Base-by-base conservation (phyloP, 2,113 vertebrate genomes). In the Acrocephalus kingi region DNA sequence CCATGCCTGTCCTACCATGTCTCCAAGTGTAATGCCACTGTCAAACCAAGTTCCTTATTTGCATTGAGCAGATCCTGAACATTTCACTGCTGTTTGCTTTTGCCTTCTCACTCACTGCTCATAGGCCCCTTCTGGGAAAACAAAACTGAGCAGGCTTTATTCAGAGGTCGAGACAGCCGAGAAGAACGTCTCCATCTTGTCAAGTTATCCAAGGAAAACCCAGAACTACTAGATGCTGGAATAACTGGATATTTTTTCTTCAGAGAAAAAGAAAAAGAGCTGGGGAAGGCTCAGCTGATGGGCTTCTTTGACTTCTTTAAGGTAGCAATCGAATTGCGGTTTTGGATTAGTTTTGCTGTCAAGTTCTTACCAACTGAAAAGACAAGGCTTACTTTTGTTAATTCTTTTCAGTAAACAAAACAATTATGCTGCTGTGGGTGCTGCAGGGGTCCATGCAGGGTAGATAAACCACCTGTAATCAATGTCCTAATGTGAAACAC, bases 301-400 rank as follows among this genome's bases (percentile, higher is more conserved):
- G 98, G 99, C 55, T 99, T 99, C 97, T 99, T 99, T 97, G 99
- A 99, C 97, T 99, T 99, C 95, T 99, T 99, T 94, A 99, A 99
- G 98, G 99, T 99, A 97, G 61, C 76, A 68, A 51, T 93, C 27
- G 82, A 82, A 46, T 94, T 74, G 64, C 52, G 73, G 24, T 83
- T 54, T 39, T 51, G 15, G 43, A 54, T 90, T 64, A 68, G 37
- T 84, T 90, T 62, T 89, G 30, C 39, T 66, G 19, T 80, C 48
- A 62, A 31, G 49, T 91, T 80, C 76, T 49, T 85, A 24, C 15
- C 14, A 87, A 8, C 18, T 64, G 87, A 86, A 94, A 63, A 85
- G 56, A 63, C 43, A 51, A 46, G 17, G 39, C 31, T 84, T 63
- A 19, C 13, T 87, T 92, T 22, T 82, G 13, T 72, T 79, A 61